Base-by-base conservation (phyloP, 2,888 invertebrate species). In the Drosophila ustulata region DNA sequence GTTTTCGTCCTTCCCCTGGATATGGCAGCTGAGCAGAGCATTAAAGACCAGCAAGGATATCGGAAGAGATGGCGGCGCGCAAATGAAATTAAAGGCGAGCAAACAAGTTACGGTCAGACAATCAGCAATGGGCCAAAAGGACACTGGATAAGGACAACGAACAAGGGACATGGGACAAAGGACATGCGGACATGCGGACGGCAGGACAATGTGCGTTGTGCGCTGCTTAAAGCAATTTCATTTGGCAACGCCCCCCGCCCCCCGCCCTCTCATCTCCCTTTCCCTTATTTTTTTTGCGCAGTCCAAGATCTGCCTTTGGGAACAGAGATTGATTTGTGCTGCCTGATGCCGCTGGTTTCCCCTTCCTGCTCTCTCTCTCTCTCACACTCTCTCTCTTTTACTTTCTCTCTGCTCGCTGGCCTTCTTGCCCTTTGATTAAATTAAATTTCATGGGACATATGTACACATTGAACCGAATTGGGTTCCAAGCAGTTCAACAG, bases 71-170 rank as follows among this genome's bases (percentile, higher is more conserved):
- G 69, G 79, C 26, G 58, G 46, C 45, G 78, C 88, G 78, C 89
- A 90, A 89, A 89, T 89, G 88, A 90, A 90, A 90, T 89, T 89
- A 90, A 89, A 89, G 89, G 85, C 89, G 89, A 88, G 89, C 89
- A 89, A 90, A 89, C 89, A 90, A 90, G 89, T 90, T 85, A 85
- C 85, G 85, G 85, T 87, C 85, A 85, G 84, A 84, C 89, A 84
- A 88, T 86, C 83, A 84, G 86, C 73, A 82, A 56, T 68, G 76
- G 80, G 71, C 76, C 71, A 89, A 89, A 82, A 83, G 80, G 80
- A 82, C 88, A 76, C 77, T 75, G 74, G 74, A 76, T 79, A 79
- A 76, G 82, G 79, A 80, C 75, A 80, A 77, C 70, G 75, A 72
- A 71, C 61, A 66, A 23, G 43, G 57, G 63, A 56, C 68, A 65